Conservation (phyloP, 37 sponge, comb jelly and placozoan genomes). For the Cliona cf. orientalis region DNA sequence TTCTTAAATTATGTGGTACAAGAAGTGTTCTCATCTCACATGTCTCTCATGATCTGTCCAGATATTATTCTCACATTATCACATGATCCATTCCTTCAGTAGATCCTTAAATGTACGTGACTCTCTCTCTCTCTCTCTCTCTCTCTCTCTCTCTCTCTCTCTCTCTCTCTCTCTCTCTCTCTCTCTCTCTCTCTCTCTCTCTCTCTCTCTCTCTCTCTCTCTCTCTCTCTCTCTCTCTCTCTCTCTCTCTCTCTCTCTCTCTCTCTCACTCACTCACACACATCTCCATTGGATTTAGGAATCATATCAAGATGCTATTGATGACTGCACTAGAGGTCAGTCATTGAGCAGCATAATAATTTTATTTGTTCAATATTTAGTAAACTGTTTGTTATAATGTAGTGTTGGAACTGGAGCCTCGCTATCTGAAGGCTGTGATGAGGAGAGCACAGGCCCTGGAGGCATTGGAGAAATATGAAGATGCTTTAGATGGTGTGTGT, state of each 20-base stretch:
- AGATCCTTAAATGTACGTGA: not conserved
- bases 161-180: slow-evolving; percentile 2
- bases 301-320: slow-evolving; percentile 61
- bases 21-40: not conserved
- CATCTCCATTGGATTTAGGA: slow-evolving; percentile 28
- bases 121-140: slow-evolving; percentile 19
- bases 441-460: slow-evolving; percentile 86
- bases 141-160: slow-evolving; percentile 24
- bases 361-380: not conserved
- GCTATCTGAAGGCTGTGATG: slow-evolving; percentile 84
- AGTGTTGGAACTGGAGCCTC: slow-evolving; percentile 78
- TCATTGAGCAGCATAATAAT: not conserved
- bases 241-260: not conserved
- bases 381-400: not conserved
- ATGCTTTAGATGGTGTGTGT: slow-evolving; percentile 82
- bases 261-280: not conserved
- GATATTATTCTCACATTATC: not conserved
- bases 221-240: slow-evolving; percentile 11
- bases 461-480: slow-evolving; percentile 86
- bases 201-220: slow-evolving; percentile 1
- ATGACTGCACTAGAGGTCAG: slow-evolving; percentile 79
- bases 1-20: no score
- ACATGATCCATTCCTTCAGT: not conserved
- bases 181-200: not conserved
- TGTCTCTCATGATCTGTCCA: not conserved